Evolutionary conservation across 2,797 vertebrate genomes (phyloP), one percentile per base, ranked within the genome.

Genomic region (Centropyge bicolor): DNA sequence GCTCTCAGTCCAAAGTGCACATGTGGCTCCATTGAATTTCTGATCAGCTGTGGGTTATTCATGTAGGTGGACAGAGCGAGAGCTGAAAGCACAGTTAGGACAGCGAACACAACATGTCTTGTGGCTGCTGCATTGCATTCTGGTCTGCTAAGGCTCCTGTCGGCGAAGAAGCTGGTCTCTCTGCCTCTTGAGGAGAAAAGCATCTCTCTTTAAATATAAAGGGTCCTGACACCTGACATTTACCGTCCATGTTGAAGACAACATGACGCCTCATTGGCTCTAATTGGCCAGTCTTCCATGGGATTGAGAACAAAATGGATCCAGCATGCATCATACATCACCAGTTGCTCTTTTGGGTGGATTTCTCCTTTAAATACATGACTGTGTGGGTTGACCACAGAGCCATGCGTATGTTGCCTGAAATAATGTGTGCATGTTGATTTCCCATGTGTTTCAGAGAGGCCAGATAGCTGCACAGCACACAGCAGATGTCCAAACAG

Each of bases 401-500:
- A 76, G 60, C 31, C 46, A 13, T 56, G 68, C 19, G 35, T 62
- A 38, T 56, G 40, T 66, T 81, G 72, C 85, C 67, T 75, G 72
- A 60, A 76, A 76, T 71, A 83, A 80, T 82, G 78, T 67, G 78
- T 56, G 76, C 78, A 78, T 81, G 81, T 78, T 85, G 76, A 85
- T 87, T 85, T 85, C 80, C 82, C 82, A 31, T 60, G 84, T 83
- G 84, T 78, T 45, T 56, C 31, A n/a, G 48, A 22, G 76, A 67
- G 82, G 73, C 63, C 80, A 65, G 71, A 75, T 71, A 80, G 87
- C 80, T 78, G 76, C 83, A 71, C 82, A 82, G 85, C 69, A 85
- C 80, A 67, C 82, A 87, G 86, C 84, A 88, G 89, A 91, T 85
- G 87, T 86, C 90, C 85, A 92, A 93, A 92, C 86, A 92, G 93